Percentiles rank a stretch among this genome's conserved stretches.
These are phyloP conservation scores for Drosophila santomea DNA, from an alignment of 1,140 invertebrate genomes.

Conservation along the genomic window DNA sequence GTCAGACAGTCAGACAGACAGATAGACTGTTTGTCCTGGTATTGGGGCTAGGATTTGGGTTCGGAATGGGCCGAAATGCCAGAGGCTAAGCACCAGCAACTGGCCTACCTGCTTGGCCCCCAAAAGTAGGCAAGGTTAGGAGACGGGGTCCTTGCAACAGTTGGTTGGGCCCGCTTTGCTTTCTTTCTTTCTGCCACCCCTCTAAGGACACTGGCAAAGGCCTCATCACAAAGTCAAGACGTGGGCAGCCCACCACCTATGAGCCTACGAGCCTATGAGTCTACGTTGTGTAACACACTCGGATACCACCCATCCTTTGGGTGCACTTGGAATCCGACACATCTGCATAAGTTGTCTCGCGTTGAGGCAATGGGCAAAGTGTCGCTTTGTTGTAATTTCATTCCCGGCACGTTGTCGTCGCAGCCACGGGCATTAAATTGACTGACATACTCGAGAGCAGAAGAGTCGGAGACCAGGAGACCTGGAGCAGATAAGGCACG, in stretches of 20 bases:
- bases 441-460: constrained; percentile 22
- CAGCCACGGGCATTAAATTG: constrained; percentile 55
- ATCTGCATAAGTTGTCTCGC: constrained; percentile 61
- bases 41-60: constrained; percentile 27
- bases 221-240: constrained; percentile 53
- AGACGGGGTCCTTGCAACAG: constrained; percentile 20
- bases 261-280: no score
- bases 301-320: constrained; percentile 6
- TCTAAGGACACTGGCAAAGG: constrained; percentile 18
- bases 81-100: constrained; percentile 32
- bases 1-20: constrained; percentile 32
- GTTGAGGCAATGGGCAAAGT: constrained; percentile 50
- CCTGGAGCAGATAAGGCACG: constrained; percentile 65
- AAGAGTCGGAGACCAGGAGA: constrained; percentile 1
- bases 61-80: constrained; percentile 50
- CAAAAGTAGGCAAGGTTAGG: constrained; percentile 50
- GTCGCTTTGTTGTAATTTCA: constrained; percentile 61
- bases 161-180: constrained; percentile 33
- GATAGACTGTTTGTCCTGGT: constrained; percentile 19
- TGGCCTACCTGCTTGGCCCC: constrained; percentile 39
- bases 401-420: constrained; percentile 64
- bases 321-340: constrained; percentile 17
- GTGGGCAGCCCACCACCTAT: constrained; percentile 13
- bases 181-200: background rate
- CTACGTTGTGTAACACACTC: constrained; percentile 32